These are phyloP conservation scores for Maylandia zebra DNA, from an alignment of 2,113 vertebrate species.

Conservation along the genomic window DNA sequence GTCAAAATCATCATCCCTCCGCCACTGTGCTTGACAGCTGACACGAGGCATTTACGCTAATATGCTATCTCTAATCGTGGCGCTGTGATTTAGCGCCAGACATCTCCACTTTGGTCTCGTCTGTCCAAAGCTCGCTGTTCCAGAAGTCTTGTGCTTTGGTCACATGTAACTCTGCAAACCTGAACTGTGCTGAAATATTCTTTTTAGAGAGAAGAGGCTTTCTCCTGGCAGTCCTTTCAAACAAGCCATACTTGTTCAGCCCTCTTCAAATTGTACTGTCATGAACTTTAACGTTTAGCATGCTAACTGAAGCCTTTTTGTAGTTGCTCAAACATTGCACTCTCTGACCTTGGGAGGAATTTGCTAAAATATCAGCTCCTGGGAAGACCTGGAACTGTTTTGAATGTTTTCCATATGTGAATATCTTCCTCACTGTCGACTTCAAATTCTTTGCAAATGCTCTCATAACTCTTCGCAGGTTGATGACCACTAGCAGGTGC, in stretches of 20 bases:
- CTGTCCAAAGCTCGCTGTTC: background rate
- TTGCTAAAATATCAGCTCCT: background rate
- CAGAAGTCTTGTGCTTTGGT: background rate
- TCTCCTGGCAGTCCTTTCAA: background rate
- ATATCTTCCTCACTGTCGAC: background rate
- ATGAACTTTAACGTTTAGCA: background rate
- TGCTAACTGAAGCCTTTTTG: background rate
- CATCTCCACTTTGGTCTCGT: background rate
- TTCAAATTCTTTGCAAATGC: background rate
- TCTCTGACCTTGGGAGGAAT: background rate
- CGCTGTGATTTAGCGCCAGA: background rate
- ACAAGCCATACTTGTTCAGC: background rate
- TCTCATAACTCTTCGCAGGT: background rate
- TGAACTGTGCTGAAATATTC: background rate
- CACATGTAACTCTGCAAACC: background rate
- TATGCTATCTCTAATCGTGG: background rate
- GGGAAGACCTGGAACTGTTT: background rate
- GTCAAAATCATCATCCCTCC: background rate
- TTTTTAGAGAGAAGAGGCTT: background rate
- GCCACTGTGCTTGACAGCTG: background rate
- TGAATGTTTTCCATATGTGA: background rate
- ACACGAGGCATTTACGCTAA: background rate
- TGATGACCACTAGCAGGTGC: background rate
- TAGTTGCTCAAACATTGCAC: background rate
- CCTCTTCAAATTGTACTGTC: background rate